phyloP scores from a whole-genome alignment of 2,888 invertebrate species.

The Norana najaformis region DNA sequence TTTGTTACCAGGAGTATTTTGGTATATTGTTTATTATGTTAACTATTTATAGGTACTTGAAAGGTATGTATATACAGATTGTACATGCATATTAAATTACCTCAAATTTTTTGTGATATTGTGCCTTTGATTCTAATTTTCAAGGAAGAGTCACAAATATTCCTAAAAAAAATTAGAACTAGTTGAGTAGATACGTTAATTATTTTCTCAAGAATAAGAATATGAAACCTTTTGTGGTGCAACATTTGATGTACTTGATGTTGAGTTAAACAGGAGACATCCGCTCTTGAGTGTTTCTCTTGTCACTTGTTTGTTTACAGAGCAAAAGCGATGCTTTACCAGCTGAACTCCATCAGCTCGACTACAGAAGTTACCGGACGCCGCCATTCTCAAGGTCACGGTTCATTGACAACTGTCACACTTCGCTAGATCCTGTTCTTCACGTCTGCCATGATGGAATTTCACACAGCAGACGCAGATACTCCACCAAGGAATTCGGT shows the following conservation, averaged over 20 bases:
- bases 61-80: too few species aligned
- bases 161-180: too few species aligned
- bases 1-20: too few species aligned
- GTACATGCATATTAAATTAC: too few species aligned
- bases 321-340: constrained; percentile 10
- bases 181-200: too few species aligned
- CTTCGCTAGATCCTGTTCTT: constrained; percentile 8
- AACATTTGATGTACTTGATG: neutral
- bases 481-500: neutral
- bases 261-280: neutral
- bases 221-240: too few species aligned
- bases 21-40: too few species aligned
- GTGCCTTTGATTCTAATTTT: too few species aligned
- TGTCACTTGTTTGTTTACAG: neutral
- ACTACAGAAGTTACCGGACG: neutral
- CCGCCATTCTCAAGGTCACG: neutral
- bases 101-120: too few species aligned
- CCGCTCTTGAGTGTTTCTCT: neutral
- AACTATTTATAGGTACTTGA: too few species aligned
- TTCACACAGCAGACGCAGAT: constrained; percentile 20
- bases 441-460: constrained; percentile 16
- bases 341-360: neutral
- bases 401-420: neutral
- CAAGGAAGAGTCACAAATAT: too few species aligned
- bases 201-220: too few species aligned